A percentile compares a stretch with the other conserved stretches of the same genome.
phyloP scores from a whole-genome alignment of 1,140 invertebrate species.

The Globodera ellingtonae region DNA sequence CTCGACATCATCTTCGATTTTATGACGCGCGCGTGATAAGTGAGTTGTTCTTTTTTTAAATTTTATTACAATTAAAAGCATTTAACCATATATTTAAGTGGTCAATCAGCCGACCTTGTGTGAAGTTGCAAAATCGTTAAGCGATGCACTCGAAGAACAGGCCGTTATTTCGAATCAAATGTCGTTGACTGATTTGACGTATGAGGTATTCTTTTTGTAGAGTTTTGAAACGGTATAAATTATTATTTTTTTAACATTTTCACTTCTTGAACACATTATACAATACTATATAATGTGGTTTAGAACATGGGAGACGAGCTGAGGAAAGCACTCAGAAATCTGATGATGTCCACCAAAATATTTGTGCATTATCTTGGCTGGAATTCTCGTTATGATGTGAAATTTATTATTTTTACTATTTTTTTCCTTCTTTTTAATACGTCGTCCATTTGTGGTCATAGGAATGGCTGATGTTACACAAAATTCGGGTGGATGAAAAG shows the following conservation, averaged over 20 bases:
- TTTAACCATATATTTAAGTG: background rate
- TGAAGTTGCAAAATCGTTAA: constrained; percentile 36
- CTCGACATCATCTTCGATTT: constrained; percentile 40
- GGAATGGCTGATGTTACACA: constrained; percentile 46
- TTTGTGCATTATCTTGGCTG: constrained; percentile 44
- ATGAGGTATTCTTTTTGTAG: constrained; percentile 5
- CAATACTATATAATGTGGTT: background rate
- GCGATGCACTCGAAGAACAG: constrained; percentile 41
- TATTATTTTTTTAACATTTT: background rate
- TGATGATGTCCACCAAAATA: constrained; percentile 40
- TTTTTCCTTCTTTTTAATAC: background rate
- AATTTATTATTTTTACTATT: background rate
- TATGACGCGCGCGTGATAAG: constrained; percentile 42
- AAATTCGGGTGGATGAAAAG: constrained; percentile 46
- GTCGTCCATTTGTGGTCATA: background rate
- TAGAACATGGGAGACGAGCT: constrained; percentile 38
- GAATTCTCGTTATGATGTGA: constrained; percentile 40
- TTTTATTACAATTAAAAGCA: background rate
- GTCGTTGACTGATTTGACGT: background rate
- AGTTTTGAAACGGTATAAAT: background rate
- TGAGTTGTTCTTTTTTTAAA: background rate
- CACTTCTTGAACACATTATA: too few species aligned
- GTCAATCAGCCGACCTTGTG: constrained; percentile 36
- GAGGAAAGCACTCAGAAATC: constrained; percentile 34
- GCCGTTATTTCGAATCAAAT: background rate